Evolutionary conservation across 2,797 vertebrate species (phyloP), one percentile per base, ranked within the genome.

Genomic region (Meda fulgida): DNA sequence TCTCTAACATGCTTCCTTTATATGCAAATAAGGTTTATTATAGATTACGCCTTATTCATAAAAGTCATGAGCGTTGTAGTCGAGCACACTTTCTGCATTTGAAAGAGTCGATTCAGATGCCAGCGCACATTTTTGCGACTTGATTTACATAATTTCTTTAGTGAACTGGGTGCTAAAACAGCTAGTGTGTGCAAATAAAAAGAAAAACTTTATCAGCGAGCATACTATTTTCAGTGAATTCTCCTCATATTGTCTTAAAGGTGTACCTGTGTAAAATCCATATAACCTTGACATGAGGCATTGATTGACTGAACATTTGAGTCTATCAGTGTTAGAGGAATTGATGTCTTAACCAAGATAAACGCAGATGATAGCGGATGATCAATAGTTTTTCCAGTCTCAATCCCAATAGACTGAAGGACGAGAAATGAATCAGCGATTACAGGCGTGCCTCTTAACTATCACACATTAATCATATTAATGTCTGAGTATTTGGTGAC

Each of bases 221-320:
- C 38, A 10, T 18, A 66, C 23, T 31, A 31, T 60, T 55, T 80
- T 82, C 31, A 3, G 51, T 73, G 36, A 60, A 34, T 72, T 72
- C 51, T 23, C 23, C n/a, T 19, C 5, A 34, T 75, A n/a, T 53
- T 84, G 36, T 79, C 75, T 67, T 71, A 63, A 46, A 63, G 38
- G 46, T 48, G 13, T 40, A 53, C 29, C 46, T 34, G 8, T 81
- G 36, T 71, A 77, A 65, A 77, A 87, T 80, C 71, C 29, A 76
- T 66, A 70, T 23, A 85, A 71, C 65, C 71, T 80, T 58, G 81
- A 86, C 48, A 71, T n/a, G 43, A 78, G 60, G 36, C 43, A 87
- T 75, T 75, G 43, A 84, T 26, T 81, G 71, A 86, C 77, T 75
- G 31, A 60, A 85, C 83, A 84, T 92, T 88, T 90, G 89, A 89